Percentiles rank a stretch among this genome's conserved stretches.
phyloP scores from a whole-genome alignment of 92 coral and sea anemone species.

The Phenganax marumi region DNA sequence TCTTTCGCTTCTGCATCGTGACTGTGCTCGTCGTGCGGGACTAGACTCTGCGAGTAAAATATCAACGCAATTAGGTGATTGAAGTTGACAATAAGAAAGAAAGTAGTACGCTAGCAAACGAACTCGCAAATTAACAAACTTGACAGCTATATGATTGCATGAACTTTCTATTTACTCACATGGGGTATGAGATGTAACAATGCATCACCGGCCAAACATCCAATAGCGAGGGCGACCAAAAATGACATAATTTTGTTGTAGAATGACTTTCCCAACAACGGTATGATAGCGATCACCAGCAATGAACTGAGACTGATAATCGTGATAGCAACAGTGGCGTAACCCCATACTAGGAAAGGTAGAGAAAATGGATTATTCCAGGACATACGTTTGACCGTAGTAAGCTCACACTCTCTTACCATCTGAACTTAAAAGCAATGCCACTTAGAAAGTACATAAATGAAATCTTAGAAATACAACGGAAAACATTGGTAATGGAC shows the following conservation, averaged over 20 bases:
- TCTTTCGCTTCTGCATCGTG: constrained; percentile 37
- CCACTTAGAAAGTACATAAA: too few relatives aligned
- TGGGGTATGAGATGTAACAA: constrained; percentile 95
- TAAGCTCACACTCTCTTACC: background rate
- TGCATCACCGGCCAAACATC: constrained; percentile 90
- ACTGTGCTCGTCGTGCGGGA: constrained; percentile 17
- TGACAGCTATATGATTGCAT: too few relatives aligned
- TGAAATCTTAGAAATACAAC: too few relatives aligned
- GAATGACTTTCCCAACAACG: constrained; percentile 74
- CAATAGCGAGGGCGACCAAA: constrained; percentile 96
- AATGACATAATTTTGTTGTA: constrained; percentile 85
- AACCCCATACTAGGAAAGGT: constrained; percentile 76
- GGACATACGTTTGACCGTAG: background rate
- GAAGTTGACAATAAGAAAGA: too few relatives aligned
- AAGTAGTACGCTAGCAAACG: too few relatives aligned
- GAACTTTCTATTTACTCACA: constrained; percentile 58
- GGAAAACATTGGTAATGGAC: too few relatives aligned
- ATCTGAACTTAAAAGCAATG: too few relatives aligned
- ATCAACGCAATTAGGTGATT: background rate
- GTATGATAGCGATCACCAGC: constrained; percentile 81
- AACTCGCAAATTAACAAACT: too few relatives aligned
- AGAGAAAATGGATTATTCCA: background rate
- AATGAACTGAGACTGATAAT: constrained; percentile 86
- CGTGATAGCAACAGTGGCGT: constrained; percentile 80
- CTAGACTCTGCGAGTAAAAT: constrained; percentile 35